These are phyloP conservation scores for Saturnia pavonia DNA, from an alignment of 2,888 invertebrate genomes.

Conservation along the genomic window DNA sequence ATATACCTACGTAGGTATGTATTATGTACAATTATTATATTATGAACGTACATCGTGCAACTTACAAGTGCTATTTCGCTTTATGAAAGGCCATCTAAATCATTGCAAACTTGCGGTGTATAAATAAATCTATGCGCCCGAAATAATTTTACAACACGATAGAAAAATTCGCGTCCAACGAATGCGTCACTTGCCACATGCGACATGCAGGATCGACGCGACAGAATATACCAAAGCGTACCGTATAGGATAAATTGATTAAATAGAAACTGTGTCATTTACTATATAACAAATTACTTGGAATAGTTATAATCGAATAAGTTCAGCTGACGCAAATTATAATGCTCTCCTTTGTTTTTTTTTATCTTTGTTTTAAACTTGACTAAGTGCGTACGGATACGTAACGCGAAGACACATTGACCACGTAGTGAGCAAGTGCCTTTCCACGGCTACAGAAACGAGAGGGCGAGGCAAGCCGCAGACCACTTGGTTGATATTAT, in stretches of 20 bases:
- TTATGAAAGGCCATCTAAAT: conserved; percentile 24
- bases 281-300: background rate
- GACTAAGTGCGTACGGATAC: too few relatives aligned
- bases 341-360: too few relatives aligned
- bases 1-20: background rate
- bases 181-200: conserved; percentile 28
- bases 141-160: conserved; percentile 33
- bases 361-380: too few relatives aligned
- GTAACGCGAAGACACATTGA: too few relatives aligned
- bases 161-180: conserved; percentile 29
- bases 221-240: conserved; percentile 1
- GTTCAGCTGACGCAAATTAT: background rate
- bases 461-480: too few relatives aligned
- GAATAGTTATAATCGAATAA: background rate
- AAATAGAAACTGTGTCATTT: background rate
- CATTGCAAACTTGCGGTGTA: conserved; percentile 30
- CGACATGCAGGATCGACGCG: conserved; percentile 26
- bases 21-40: conserved; percentile 1
- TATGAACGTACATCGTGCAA: conserved; percentile 13
- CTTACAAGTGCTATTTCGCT: conserved; percentile 20
- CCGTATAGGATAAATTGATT: background rate
- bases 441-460: too few relatives aligned
- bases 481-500: too few relatives aligned
- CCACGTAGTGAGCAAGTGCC: too few relatives aligned
- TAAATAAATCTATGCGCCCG: conserved; percentile 30